A percentile compares a stretch with the other conserved stretches of the same genome.
Conservation (phyloP, 2,888 invertebrate genomes). For the Subacronicta megacephala region DNA sequence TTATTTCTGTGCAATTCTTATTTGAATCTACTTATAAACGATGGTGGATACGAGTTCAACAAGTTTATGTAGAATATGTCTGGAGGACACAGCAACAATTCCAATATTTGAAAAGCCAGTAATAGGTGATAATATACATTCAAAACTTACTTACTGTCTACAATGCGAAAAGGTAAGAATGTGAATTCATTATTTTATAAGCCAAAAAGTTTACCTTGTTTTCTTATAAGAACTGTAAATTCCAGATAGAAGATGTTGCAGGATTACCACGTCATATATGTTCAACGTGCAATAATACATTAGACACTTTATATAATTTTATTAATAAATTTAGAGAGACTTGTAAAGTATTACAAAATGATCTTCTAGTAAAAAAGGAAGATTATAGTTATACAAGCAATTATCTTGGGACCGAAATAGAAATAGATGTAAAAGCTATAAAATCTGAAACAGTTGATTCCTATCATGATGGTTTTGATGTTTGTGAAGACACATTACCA, state of each 20-base stretch:
- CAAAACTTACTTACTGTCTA: constrained; percentile 73
- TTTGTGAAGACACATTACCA: constrained; percentile 60
- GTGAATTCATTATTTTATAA: constrained; percentile 1
- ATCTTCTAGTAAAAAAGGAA: constrained; percentile 71
- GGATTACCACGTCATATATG: constrained; percentile 81
- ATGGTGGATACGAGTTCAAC: constrained; percentile 43
- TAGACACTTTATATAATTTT: constrained; percentile 72
- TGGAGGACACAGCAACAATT: constrained; percentile 71
- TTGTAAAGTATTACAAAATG: constrained; percentile 68
- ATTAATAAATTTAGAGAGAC: constrained; percentile 75
- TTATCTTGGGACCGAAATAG: constrained; percentile 50
- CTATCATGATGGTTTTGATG: constrained; percentile 54
- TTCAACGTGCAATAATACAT: constrained; percentile 67
- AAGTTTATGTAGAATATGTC: constrained; percentile 79
- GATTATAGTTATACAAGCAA: constrained; percentile 31
- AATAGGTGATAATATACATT: constrained; percentile 58
- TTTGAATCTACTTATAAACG: constrained; percentile 21
- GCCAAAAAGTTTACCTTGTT: background rate
- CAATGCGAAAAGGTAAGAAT: constrained; percentile 71
- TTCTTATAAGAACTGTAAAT: constrained; percentile 31
- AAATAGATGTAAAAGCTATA: constrained; percentile 60
- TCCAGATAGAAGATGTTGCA: constrained; percentile 78
- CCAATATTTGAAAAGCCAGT: constrained; percentile 74
- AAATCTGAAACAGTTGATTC: constrained; percentile 64
- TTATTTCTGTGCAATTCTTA: constrained; percentile 11